Evolutionary conservation across 1,140 invertebrate genomes (phyloP).

Genomic region (Mercenaria mercenaria): DNA sequence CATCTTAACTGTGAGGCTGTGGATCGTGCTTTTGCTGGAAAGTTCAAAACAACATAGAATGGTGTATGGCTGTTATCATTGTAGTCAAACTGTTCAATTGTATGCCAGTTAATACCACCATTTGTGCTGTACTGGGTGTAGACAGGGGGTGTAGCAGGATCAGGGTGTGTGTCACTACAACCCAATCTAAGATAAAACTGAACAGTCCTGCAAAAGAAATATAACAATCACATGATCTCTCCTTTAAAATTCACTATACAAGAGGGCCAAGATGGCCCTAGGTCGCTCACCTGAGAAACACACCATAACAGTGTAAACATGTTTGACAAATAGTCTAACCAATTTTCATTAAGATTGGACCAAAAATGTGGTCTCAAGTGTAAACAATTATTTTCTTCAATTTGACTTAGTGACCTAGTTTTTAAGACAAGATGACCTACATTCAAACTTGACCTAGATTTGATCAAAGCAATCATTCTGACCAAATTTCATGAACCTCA

Average conservation of each 20-base stretch:
- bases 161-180: slow-evolving; percentile 70
- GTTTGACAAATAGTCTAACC: too few relatives aligned
- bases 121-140: slow-evolving; percentile 85
- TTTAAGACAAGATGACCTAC: too few relatives aligned
- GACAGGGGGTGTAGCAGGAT: slow-evolving; percentile 78
- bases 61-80: slow-evolving; percentile 77
- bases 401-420: too few relatives aligned
- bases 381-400: too few relatives aligned
- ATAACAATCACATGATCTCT: neutral
- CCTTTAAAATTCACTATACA: neutral
- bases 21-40: slow-evolving; percentile 82
- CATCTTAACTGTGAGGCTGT: slow-evolving; percentile 85
- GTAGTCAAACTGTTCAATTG: slow-evolving; percentile 85
- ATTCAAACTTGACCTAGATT: too few relatives aligned
- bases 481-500: too few relatives aligned
- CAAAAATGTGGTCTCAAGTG: too few relatives aligned
- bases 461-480: too few relatives aligned
- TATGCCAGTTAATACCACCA: slow-evolving; percentile 85
- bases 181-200: slow-evolving; percentile 85
- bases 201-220: slow-evolving; percentile 77
- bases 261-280: too few relatives aligned
- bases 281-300: too few relatives aligned
- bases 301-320: too few relatives aligned
- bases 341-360: too few relatives aligned
- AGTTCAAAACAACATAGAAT: slow-evolving; percentile 82